Evolutionary conservation across 1,140 invertebrate species (phyloP), one percentile per base, ranked within the genome.

Genomic region (Eriosoma lanigerum): DNA sequence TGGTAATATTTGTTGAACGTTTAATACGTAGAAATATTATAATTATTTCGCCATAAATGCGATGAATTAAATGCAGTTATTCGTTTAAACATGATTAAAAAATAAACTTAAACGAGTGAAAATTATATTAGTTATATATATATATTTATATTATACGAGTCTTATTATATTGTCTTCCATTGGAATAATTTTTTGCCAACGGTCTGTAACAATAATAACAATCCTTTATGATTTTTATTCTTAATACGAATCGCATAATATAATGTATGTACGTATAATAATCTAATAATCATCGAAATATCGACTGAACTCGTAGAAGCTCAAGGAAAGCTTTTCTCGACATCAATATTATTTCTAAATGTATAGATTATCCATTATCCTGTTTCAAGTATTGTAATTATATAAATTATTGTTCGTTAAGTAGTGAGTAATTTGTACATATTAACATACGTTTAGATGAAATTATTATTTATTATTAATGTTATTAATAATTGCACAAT

Each of bases 401-500:
- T 46, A 46, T n/a, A 44, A 24, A 21, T 68, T 66, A 21, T 66
- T 62, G 26, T 62, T 29, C 9, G 60, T 32, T 62, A 32, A 60
- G 58, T 60, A 60, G 24, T 60, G 26, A 26, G 17, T 60, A 26
- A n/a, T 29, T 52, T 54, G 52, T 54, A 54, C 52, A 54, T 54
- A n/a, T 15, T n/a, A 1, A 15, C 13, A 38, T n/a, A 29, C 24
- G n/a, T 72, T 72, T n/a, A n/a, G n/a, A 1, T 48, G 12, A 19
- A n/a, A n/a, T n/a, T n/a, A 3, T 46, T 5, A 3, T 52, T 52
- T 24, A 46, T 32, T 29, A 24, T 72, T 29, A 72, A 52, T 72
- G 24, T 72, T 72, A 72, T 72, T 24, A 68, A 52, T 19, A 12
- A 72, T 52, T 72, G 68, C 48, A 72, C 46, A 50, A 29, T 52